phyloP scores from a whole-genome alignment of 2,888 invertebrate species.

The Metellina segmentata region DNA sequence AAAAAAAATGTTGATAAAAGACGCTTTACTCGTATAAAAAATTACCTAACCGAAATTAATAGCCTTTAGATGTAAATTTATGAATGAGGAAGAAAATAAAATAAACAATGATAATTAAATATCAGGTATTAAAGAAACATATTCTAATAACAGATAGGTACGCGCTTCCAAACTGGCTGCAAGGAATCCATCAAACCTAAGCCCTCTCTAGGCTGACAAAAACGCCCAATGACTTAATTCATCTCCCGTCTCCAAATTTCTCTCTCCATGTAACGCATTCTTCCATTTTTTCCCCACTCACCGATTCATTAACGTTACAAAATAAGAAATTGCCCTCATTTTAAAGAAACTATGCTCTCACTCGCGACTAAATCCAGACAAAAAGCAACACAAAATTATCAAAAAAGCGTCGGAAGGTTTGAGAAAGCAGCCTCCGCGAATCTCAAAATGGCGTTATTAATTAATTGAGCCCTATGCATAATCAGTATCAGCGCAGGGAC shows the following conservation, averaged over 20 bases:
- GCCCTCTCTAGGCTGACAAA: not conserved
- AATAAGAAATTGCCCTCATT: not conserved
- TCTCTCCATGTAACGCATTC: not conserved
- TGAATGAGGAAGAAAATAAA: no score
- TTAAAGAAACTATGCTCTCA: not conserved
- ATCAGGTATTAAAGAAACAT: no score
- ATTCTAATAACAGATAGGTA: not conserved
- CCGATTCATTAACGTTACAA: not conserved
- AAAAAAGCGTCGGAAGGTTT: not conserved
- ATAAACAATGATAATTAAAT: no score
- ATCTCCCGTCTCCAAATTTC: not conserved
- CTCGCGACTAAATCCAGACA: not conserved
- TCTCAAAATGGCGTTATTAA: constrained; percentile 51
- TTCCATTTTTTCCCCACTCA: not conserved
- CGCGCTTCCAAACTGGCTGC: not conserved
- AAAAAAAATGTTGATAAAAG: no score
- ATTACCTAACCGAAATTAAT: no score
- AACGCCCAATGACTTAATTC: not conserved
- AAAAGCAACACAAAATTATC: not conserved
- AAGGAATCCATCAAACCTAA: not conserved
- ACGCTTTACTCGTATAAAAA: no score
- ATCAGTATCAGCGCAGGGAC: constrained; percentile 44
- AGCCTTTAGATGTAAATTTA: no score
- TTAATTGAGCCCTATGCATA: constrained; percentile 56
- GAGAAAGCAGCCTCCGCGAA: not conserved